A percentile compares a stretch with the other conserved stretches of the same genome.
phyloP scores from a whole-genome alignment of 2,113 vertebrate species.

The Oncorhynchus nerka region DNA sequence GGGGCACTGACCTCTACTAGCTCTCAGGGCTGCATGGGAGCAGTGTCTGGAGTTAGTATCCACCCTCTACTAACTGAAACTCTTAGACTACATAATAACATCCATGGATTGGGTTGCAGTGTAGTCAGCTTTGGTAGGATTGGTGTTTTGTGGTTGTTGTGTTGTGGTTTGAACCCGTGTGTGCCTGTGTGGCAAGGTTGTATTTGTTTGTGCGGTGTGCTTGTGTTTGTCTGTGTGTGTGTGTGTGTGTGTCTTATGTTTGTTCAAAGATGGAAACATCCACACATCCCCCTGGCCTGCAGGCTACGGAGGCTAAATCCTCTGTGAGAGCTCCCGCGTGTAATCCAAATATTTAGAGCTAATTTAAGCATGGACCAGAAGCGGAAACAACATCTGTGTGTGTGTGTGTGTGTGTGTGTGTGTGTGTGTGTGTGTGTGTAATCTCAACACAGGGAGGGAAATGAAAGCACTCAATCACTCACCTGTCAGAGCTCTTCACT shows the following conservation, averaged over 20 bases:
- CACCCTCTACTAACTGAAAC: constrained; percentile 40
- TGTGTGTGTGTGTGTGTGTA: constrained; percentile 35
- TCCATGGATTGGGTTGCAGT: not conserved
- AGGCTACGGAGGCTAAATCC: constrained; percentile 69
- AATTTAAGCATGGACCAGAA: constrained; percentile 75
- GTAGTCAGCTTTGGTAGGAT: not conserved
- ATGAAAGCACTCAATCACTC: constrained; percentile 75
- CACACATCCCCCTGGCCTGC: constrained; percentile 56
- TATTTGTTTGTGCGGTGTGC: constrained; percentile 20
- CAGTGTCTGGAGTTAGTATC: constrained; percentile 40
- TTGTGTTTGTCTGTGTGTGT: constrained; percentile 23
- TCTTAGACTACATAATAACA: constrained; percentile 19
- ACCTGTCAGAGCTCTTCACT: constrained; percentile 71
- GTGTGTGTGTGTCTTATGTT: not conserved
- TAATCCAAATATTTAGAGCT: constrained; percentile 79
- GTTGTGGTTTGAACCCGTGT: not conserved
- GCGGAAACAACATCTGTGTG: constrained; percentile 65
- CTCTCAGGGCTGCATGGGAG: constrained; percentile 24
- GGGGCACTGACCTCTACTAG: constrained; percentile 70
- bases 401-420: too few relatives aligned
- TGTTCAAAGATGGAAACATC: constrained; percentile 60
- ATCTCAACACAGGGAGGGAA: constrained; percentile 64
- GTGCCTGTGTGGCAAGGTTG: constrained; percentile 6
- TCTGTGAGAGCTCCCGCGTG: constrained; percentile 72
- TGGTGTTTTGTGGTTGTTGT: constrained; percentile 18